phyloP scores from a whole-genome alignment of 2,113 vertebrate genomes.

The Actenoides lindsayi region DNA sequence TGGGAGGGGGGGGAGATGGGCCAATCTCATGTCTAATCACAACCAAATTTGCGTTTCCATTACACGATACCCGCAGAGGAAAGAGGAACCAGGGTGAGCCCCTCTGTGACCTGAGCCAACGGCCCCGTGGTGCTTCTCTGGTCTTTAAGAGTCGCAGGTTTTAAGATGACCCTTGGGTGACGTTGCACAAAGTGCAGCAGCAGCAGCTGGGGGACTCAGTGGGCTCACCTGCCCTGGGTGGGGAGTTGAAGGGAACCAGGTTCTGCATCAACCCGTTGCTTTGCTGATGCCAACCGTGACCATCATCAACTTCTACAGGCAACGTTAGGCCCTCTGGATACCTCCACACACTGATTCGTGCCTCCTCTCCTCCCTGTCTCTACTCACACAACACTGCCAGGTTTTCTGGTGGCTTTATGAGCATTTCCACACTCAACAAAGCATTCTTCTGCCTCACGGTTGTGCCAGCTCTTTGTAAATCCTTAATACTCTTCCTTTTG shows the following conservation, averaged over 20 bases:
- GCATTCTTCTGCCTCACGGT: not conserved
- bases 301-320: not conserved
- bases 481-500: not conserved
- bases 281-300: not conserved
- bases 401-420: not conserved
- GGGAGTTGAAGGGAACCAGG: not conserved
- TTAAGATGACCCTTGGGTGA: accelerated
- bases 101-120: accelerated
- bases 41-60: not conserved
- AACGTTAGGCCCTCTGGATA: not conserved
- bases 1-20: not conserved
- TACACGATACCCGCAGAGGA: accelerated
- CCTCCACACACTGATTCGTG: accelerated
- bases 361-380: not conserved
- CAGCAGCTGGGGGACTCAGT: not conserved
- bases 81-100: not conserved
- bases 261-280: not conserved
- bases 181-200: not conserved
- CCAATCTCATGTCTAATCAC: not conserved
- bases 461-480: not conserved
- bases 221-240: not conserved
- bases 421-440: not conserved
- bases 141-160: not conserved
- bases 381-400: not conserved
- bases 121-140: not conserved